These are phyloP conservation scores for Leontocebus nigricollis DNA, from an alignment of 2,797 vertebrate species.

Conservation along the genomic window DNA sequence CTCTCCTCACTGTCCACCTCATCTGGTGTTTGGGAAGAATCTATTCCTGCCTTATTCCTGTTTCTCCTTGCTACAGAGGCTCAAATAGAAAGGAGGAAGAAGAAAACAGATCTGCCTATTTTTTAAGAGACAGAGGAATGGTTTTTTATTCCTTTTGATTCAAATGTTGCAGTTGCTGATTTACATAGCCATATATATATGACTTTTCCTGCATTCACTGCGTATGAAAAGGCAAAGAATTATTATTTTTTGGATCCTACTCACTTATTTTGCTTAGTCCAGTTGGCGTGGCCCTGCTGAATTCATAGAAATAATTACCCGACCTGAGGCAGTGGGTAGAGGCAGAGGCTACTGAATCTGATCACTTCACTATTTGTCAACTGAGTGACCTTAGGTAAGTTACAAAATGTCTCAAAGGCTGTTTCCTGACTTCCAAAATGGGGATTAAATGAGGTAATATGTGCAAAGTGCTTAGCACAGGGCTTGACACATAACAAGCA, in stretches of 20 bases:
- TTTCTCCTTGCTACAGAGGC: not conserved
- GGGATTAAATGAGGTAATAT: not conserved
- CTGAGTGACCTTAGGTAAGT: not conserved
- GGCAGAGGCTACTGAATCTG: not conserved
- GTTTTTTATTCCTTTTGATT: not conserved
- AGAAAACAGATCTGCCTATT: not conserved
- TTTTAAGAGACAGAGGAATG: not conserved
- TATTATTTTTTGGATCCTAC: not conserved
- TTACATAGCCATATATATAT: not conserved
- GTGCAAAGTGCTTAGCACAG: not conserved
- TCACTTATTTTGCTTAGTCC: not conserved
- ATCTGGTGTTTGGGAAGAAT: not conserved
- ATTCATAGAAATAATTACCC: not conserved
- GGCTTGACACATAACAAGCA: not conserved
- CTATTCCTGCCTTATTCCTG: not conserved
- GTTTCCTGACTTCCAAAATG: conserved; percentile 5
- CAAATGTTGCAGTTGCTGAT: conserved; percentile 15
- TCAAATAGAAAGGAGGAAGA: not conserved
- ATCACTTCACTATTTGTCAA: not conserved
- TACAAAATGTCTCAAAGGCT: conserved; percentile 5
- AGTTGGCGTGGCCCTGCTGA: not conserved
- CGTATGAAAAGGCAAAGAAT: conserved; percentile 40
- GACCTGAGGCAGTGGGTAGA: not conserved
- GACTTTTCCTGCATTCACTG: not conserved
- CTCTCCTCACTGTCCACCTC: not conserved